These are phyloP conservation scores for Hypolimnas misippus DNA, from an alignment of 2,888 invertebrate genomes.

Conservation along the genomic window DNA sequence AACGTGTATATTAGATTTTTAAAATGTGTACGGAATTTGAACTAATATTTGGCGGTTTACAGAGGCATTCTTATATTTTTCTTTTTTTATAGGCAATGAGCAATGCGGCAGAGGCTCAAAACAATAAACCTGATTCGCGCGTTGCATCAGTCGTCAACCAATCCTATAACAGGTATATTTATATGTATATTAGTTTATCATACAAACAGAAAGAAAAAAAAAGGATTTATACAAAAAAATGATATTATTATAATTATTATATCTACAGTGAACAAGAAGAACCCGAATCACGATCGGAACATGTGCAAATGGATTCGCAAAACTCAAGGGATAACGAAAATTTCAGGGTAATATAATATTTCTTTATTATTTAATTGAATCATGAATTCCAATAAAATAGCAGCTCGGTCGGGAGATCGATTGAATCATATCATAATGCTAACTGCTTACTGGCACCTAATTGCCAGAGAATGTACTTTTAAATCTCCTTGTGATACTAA, in stretches of 20 bases:
- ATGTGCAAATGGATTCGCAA: slow-evolving; percentile 69
- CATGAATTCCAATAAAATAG: no score
- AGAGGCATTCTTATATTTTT: no score
- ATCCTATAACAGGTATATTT: slow-evolving; percentile 70
- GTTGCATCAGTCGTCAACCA: slow-evolving; percentile 69
- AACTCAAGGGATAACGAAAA: slow-evolving; percentile 71
- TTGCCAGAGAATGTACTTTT: no score
- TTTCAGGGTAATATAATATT: slow-evolving; percentile 56
- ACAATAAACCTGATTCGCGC: slow-evolving; percentile 64
- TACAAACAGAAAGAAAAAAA: background rate
- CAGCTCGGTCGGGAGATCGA: no score
- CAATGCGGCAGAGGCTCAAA: slow-evolving; percentile 59
- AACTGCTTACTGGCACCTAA: no score
- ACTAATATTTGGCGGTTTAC: no score
- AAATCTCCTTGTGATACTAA: no score
- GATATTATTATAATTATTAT: no score
- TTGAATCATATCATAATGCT: no score
- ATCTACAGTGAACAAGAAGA: slow-evolving; percentile 80
- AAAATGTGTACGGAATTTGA: no score
- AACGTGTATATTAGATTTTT: no score
- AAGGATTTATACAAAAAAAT: background rate
- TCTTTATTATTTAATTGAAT: background rate
- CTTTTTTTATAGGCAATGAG: slow-evolving; percentile 58
- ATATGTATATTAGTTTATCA: background rate
- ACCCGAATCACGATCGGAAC: slow-evolving; percentile 72